Percentiles rank a stretch among this genome's conserved stretches.
phyloP scores from a whole-genome alignment of 1,140 invertebrate genomes.

The Bombus waltoni region DNA sequence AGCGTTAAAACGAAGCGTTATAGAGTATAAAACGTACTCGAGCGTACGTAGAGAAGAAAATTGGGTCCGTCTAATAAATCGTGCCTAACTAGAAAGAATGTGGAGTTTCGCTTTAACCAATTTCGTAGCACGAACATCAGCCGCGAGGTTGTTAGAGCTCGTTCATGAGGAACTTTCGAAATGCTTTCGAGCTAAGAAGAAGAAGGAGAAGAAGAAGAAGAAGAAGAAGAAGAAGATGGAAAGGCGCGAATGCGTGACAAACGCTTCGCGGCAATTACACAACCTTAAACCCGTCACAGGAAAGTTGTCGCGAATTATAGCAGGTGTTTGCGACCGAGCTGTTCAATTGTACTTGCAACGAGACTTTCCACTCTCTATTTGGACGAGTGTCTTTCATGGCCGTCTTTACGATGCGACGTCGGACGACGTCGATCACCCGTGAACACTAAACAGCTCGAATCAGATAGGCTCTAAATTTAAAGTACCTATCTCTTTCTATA shows the following conservation, averaged over 20 bases:
- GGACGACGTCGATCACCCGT: background rate
- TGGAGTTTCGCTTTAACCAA: constrained; percentile 12
- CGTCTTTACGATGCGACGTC: background rate
- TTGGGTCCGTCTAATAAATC: constrained; percentile 37
- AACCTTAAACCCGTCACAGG: background rate
- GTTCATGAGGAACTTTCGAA: constrained; percentile 3
- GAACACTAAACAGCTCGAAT: background rate
- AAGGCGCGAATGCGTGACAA: background rate
- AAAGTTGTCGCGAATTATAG: background rate
- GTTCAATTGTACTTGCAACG: background rate
- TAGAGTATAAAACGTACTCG: background rate
- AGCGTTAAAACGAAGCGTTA: constrained; percentile 7
- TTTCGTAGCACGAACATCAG: background rate
- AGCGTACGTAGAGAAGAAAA: constrained; percentile 27
- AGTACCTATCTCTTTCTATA: background rate
- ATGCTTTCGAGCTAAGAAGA: background rate
- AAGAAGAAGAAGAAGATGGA: background rate
- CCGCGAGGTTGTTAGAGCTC: background rate
- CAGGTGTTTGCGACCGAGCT: background rate
- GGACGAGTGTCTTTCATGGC: background rate
- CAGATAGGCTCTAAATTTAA: background rate
- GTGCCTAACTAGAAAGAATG: constrained; percentile 33
- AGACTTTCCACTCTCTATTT: background rate
- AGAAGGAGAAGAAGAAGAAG: background rate
- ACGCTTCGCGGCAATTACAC: constrained; percentile 2